phyloP scores from a whole-genome alignment of 2,113 vertebrate genomes.

The Xiphias gladius region DNA sequence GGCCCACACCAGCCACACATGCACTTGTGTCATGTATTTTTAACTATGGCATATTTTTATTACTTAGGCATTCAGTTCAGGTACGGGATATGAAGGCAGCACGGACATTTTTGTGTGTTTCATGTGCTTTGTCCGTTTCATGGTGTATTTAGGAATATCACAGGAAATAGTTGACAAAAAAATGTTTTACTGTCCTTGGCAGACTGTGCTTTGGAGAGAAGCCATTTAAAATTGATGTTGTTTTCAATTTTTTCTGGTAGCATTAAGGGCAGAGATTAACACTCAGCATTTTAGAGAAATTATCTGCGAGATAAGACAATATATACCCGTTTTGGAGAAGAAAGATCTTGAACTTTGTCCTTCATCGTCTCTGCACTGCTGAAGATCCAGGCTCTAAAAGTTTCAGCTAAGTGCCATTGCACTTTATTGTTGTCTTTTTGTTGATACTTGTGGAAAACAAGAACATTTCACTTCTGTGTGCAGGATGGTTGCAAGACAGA shows the following conservation, averaged over 20 bases:
- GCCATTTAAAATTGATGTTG: neutral
- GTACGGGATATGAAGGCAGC: slow-evolving; percentile 8
- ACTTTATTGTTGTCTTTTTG: neutral
- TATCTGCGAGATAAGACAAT: neutral
- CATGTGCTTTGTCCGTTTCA: neutral
- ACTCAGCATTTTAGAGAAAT: neutral
- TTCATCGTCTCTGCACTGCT: neutral
- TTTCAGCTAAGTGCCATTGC: neutral
- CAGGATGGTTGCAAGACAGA: neutral
- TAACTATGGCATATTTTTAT: slow-evolving; percentile 40
- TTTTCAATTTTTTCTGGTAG: neutral
- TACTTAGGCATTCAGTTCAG: neutral
- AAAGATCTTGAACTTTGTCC: neutral
- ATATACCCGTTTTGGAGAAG: neutral
- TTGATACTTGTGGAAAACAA: neutral
- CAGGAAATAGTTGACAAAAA: neutral
- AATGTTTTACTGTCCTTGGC: neutral
- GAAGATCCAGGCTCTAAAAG: slow-evolving; percentile 2
- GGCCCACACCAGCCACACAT: slow-evolving; percentile 38
- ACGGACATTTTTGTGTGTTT: neutral
- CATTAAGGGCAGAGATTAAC: slow-evolving; percentile 5
- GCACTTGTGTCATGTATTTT: slow-evolving; percentile 45
- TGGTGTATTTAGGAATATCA: neutral
- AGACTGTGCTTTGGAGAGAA: neutral
- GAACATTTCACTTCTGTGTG: neutral